Evolutionary conservation across 2,888 invertebrate genomes (phyloP), one percentile per base, ranked within the genome.

Genomic region (Lepas anatifera): DNA sequence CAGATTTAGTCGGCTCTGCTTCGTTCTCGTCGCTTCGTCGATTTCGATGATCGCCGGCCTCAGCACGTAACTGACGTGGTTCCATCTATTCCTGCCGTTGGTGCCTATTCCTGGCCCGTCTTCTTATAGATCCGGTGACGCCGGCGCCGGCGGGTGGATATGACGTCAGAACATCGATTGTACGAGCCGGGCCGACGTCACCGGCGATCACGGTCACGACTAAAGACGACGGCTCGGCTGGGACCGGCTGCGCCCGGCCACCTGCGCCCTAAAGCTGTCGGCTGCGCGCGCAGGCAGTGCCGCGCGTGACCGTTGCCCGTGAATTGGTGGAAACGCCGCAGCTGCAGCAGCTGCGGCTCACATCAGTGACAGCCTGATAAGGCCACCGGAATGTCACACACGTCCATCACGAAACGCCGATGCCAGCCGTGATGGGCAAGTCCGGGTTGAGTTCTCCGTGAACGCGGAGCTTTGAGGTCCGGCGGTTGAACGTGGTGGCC

Each of bases 121-220:
- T 35, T 35, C 58, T 35, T 58, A 58, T 58, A 58, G 58, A 58
- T 58, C 35, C 25, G 58, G n/a, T n/a, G n/a, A n/a, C n/a, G n/a
- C n/a, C 58, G 22, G 58, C 58, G 29, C 22, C 29, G 35, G 22
- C 35, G 18, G 32, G 16, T 22, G 1, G 13, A 25, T n/a, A 22
- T 58, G 58, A 58, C 58, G 58, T 58, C 58, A 58, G 22, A 16
- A 22, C 58, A 58, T 58, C 35, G 58, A 58, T 32, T 35, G 50
- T n/a, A 6, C 52, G 43, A 13, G 43, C 43, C 43, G 43, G 35
- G 58, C 58, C 58, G 58, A 18, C 58, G 58, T 22, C 32, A 32
- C 18, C 58, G 58, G 25, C 58, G 29, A 35, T 58, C 58, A 58
- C 35, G 58, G 58, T 58, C 58, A 58, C 32, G 58, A 58, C 32